phyloP scores from a whole-genome alignment of 2,113 vertebrate genomes.

The Ceyx melanurus region DNA sequence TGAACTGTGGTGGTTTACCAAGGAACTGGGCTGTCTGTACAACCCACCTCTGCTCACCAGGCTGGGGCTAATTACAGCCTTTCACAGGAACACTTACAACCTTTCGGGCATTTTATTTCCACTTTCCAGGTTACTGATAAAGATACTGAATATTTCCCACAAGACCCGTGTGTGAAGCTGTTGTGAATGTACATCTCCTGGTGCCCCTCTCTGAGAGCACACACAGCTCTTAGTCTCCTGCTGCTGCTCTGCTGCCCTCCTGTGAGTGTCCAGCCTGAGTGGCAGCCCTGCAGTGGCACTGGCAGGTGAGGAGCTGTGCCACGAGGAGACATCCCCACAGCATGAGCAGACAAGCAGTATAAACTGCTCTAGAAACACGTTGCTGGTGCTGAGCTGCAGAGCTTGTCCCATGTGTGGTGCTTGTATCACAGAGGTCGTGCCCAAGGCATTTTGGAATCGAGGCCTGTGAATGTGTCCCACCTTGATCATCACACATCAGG shows the following conservation, averaged over 20 bases:
- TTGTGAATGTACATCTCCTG: background rate
- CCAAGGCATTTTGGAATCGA: background rate
- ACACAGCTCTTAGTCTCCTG: background rate
- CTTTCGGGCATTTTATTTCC: background rate
- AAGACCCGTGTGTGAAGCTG: background rate
- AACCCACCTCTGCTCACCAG: background rate
- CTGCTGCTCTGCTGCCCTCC: background rate
- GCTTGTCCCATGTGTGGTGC: background rate
- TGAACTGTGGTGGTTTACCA: too few relatives aligned
- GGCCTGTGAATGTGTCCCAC: background rate
- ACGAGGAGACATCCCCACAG: background rate
- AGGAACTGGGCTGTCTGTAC: background rate
- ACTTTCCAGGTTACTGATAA: background rate
- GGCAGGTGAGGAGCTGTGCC: background rate
- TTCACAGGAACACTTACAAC: background rate
- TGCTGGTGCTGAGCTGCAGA: background rate
- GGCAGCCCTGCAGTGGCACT: background rate
- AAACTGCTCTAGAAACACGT: background rate
- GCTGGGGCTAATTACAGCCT: background rate
- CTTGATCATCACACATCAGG: background rate
- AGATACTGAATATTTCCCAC: rapidly evolving
- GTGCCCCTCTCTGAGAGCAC: too few relatives aligned
- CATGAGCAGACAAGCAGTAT: background rate
- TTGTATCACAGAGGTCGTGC: background rate
- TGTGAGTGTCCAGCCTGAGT: background rate